phyloP scores from a whole-genome alignment of 2,113 vertebrate genomes.

The Xiphophorus hellerii region DNA sequence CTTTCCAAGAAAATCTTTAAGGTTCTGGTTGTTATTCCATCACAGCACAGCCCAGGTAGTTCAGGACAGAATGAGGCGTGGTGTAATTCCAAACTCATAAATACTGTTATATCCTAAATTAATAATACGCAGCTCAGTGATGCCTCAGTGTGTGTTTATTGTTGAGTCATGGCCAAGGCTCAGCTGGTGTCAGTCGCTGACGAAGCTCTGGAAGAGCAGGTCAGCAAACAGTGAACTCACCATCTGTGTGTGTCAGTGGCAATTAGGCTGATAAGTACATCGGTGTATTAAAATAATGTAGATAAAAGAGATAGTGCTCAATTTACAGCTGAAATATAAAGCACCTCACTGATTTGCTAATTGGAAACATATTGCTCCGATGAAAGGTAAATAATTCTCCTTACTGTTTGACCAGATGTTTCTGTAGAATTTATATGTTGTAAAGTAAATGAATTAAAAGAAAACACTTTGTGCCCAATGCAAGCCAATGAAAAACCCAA shows the following conservation, averaged over 20 bases:
- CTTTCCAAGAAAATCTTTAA: constrained; percentile 57
- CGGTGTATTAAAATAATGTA: constrained; percentile 6
- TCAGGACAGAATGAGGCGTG: constrained; percentile 5
- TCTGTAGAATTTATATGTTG: neutral
- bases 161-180: constrained; percentile 34
- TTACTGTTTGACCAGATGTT: neutral
- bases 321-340: neutral
- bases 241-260: constrained; percentile 60
- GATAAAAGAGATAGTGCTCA: neutral
- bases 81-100: constrained; percentile 4
- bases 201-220: constrained; percentile 39
- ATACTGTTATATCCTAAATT: constrained; percentile 24
- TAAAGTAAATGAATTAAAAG: no score
- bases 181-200: constrained; percentile 54
- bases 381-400: neutral
- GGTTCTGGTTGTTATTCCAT: constrained; percentile 41
- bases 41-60: neutral
- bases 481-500: no score
- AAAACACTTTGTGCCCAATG: no score
- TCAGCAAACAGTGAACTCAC: constrained; percentile 59
- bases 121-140: constrained; percentile 11
- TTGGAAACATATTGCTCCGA: no score
- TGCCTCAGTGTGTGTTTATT: constrained; percentile 1
- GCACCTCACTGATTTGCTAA: no score
- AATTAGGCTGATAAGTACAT: constrained; percentile 56